Evolutionary conservation across 2,888 invertebrate genomes (phyloP).

Genomic region (Eupsilia transversa): DNA sequence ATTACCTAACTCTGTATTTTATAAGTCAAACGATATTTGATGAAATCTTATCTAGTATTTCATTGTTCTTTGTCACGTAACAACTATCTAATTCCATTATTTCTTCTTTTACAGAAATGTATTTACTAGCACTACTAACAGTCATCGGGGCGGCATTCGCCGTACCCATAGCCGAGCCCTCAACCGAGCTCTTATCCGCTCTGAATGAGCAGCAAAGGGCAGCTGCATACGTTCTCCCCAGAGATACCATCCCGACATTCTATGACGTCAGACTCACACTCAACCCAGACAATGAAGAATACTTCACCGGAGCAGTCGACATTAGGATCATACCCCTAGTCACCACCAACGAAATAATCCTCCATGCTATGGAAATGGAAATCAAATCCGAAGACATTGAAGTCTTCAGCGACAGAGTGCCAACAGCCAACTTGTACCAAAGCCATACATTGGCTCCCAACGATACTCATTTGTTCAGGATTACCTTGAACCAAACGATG

Average conservation of each 20-base stretch:
- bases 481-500: conserved; percentile 81
- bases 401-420: conserved; percentile 67
- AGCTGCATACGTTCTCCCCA: conserved; percentile 88
- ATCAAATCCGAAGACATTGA: conserved; percentile 71
- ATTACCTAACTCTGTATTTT: too few species aligned
- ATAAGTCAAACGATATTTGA: not conserved
- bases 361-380: conserved; percentile 87
- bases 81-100: not conserved
- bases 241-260: conserved; percentile 86
- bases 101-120: conserved; percentile 81
- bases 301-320: conserved; percentile 85
- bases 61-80: not conserved
- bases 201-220: conserved; percentile 59
- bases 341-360: conserved; percentile 77
- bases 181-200: conserved; percentile 44
- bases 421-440: conserved; percentile 65
- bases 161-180: conserved; percentile 72
- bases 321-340: conserved; percentile 80
- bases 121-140: conserved; percentile 78
- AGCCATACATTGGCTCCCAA: conserved; percentile 70
- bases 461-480: conserved; percentile 88
- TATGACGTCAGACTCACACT: conserved; percentile 89
- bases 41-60: not conserved
- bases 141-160: conserved; percentile 76
- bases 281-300: conserved; percentile 81